Conservation (phyloP, 2,888 invertebrate genomes). For the Galeruca laticollis region DNA sequence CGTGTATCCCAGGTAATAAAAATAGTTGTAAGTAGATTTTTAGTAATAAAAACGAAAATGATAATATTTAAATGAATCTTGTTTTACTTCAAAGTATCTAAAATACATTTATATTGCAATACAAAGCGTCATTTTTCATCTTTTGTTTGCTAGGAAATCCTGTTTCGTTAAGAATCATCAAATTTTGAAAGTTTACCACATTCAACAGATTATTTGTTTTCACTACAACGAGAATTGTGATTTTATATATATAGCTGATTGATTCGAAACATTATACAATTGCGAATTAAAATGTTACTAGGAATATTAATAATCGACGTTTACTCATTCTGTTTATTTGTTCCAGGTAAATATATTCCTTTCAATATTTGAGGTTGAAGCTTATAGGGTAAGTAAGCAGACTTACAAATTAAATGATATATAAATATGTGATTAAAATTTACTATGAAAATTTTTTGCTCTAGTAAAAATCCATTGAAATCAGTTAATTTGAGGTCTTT, state of each 20-base stretch:
- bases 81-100: neutral
- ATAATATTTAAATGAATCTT: too few relatives aligned
- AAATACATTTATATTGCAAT: neutral
- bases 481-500: too few relatives aligned
- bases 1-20: too few relatives aligned
- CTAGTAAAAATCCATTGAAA: too few relatives aligned
- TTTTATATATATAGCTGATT: too few relatives aligned
- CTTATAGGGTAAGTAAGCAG: neutral
- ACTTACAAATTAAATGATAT: too few relatives aligned
- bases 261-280: too few relatives aligned
- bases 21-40: too few relatives aligned
- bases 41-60: too few relatives aligned
- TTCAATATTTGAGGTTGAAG: neutral
- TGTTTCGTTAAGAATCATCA: neutral
- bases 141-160: constrained; percentile 6
- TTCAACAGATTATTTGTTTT: neutral
- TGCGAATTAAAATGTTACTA: neutral
- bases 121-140: neutral
- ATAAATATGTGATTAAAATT: too few relatives aligned
- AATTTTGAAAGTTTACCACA: neutral
- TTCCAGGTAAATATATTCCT: constrained; percentile 37
- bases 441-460: too few relatives aligned
- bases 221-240: neutral
- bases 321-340: constrained; percentile 31
- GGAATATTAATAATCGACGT: neutral